A percentile compares a stretch with the other conserved stretches of the same genome.
These are phyloP conservation scores for Caenorhabditis drosophilae DNA, from an alignment of 2,888 invertebrate genomes.

Conservation along the genomic window DNA sequence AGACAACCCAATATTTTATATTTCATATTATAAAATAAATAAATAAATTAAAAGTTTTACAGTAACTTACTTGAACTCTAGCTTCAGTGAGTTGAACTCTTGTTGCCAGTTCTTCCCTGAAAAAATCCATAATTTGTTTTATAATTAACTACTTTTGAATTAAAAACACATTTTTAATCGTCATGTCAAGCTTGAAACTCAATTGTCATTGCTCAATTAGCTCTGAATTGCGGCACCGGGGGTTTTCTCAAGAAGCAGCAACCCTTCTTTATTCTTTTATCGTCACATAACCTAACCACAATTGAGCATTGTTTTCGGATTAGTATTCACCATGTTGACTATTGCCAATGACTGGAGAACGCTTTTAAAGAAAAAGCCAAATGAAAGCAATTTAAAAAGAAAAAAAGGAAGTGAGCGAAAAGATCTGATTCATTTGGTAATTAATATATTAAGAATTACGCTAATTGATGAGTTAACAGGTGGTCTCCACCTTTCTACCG, in stretches of 20 bases:
- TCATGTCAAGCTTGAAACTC: no score
- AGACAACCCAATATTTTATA: not conserved
- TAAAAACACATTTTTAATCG: no score
- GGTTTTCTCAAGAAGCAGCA: not conserved
- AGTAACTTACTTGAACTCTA: slow-evolving; percentile 66
- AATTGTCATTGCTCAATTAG: slow-evolving; percentile 46
- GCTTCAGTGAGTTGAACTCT: slow-evolving; percentile 68
- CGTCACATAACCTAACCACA: slow-evolving; percentile 6
- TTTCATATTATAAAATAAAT: no score
- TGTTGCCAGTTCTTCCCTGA: slow-evolving; percentile 68
- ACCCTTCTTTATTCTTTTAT: slow-evolving; percentile 11
- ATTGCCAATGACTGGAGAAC: no score
- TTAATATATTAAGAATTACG: slow-evolving; percentile 12
- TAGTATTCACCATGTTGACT: slow-evolving; percentile 28
- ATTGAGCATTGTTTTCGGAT: slow-evolving; percentile 11
- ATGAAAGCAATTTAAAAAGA: no score
- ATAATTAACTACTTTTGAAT: slow-evolving; percentile 35
- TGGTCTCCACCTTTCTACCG: slow-evolving; percentile 11
- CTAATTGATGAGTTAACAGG: slow-evolving; percentile 37
- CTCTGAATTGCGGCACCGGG: slow-evolving; percentile 24
- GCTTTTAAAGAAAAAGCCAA: no score
- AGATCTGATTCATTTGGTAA: not conserved
- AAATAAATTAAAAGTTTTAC: no score
- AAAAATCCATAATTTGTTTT: slow-evolving; percentile 37
- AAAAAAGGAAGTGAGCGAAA: not conserved